Evolutionary conservation across 2,888 invertebrate genomes (phyloP).

Genomic region (Epirrhoe tristata): DNA sequence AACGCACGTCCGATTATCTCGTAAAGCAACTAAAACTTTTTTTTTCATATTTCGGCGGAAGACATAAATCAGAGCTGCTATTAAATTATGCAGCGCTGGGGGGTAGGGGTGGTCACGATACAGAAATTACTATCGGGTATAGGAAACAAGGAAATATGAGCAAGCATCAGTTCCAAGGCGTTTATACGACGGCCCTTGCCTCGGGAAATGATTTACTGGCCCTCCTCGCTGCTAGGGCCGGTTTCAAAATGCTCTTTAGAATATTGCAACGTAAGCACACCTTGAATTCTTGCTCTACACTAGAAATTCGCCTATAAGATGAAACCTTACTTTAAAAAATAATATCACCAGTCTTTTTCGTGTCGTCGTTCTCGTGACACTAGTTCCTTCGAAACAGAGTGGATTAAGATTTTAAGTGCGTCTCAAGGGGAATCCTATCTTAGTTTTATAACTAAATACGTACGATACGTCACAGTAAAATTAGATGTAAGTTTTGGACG

Average conservation of each 20-base stretch:
- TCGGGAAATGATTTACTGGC: constrained; percentile 30
- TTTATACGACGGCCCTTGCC: constrained; percentile 23
- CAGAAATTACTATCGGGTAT: constrained; percentile 52
- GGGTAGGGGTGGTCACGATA: constrained; percentile 48
- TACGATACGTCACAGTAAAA: too few relatives aligned
- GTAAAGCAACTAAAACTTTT: constrained; percentile 40
- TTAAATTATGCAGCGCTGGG: constrained; percentile 63
- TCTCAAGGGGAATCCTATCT: too few relatives aligned
- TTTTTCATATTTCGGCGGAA: constrained; percentile 30
- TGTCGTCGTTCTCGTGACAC: too few relatives aligned
- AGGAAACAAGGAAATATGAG: constrained; percentile 42
- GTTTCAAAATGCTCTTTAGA: not conserved
- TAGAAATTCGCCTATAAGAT: not conserved
- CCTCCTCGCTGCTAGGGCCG: not conserved
- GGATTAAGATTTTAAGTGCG: too few relatives aligned
- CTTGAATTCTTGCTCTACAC: not conserved
- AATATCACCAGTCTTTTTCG: too few relatives aligned
- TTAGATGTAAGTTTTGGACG: too few relatives aligned
- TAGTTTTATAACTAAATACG: too few relatives aligned
- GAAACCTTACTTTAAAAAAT: too few relatives aligned
- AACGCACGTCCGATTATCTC: constrained; percentile 40
- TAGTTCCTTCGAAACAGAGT: too few relatives aligned
- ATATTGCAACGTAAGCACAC: constrained; percentile 7
- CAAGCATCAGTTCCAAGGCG: constrained; percentile 30
- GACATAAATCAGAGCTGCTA: constrained; percentile 61